Conservation (phyloP, 1,140 invertebrate genomes). For the Cephus cinctus region DNA sequence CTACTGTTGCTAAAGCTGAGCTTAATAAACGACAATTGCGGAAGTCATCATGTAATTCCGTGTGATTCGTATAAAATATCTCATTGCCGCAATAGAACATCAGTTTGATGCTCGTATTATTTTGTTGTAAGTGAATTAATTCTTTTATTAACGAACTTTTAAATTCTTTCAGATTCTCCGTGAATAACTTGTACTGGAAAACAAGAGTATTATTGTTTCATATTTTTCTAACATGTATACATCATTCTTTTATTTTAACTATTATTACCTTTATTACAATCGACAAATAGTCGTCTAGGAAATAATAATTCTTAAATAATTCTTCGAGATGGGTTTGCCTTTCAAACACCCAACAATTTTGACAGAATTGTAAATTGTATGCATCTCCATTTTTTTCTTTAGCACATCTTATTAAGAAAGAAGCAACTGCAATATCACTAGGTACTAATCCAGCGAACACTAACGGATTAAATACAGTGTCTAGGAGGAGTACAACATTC, state of each 20-base stretch:
- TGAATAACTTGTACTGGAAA: constrained; percentile 29
- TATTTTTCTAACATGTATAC: constrained; percentile 1
- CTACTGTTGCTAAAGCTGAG: constrained; percentile 23
- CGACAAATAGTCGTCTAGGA: constrained; percentile 21
- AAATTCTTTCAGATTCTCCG: constrained; percentile 20
- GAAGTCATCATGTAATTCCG: constrained; percentile 20
- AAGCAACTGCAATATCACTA: too few relatives aligned
- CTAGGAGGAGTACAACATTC: too few relatives aligned
- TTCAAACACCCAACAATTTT: too few relatives aligned
- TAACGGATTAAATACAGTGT: too few relatives aligned
- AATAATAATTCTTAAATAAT: too few relatives aligned
- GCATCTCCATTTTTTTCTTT: too few relatives aligned
- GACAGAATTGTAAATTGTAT: too few relatives aligned
- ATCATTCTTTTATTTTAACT: constrained; percentile 9
- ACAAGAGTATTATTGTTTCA: not conserved
- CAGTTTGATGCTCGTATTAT: constrained; percentile 29
- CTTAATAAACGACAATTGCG: constrained; percentile 31
- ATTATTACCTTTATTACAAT: constrained; percentile 17
- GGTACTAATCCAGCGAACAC: too few relatives aligned
- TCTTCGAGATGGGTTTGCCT: too few relatives aligned
- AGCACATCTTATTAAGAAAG: too few relatives aligned
- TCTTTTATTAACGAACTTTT: constrained; percentile 16
- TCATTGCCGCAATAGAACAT: constrained; percentile 15
- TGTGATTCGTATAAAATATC: constrained; percentile 21
- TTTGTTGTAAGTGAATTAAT: constrained; percentile 19